Evolutionary conservation across 2,888 invertebrate genomes (phyloP), one percentile per base, ranked within the genome.

Genomic region (Sisyra nigra): DNA sequence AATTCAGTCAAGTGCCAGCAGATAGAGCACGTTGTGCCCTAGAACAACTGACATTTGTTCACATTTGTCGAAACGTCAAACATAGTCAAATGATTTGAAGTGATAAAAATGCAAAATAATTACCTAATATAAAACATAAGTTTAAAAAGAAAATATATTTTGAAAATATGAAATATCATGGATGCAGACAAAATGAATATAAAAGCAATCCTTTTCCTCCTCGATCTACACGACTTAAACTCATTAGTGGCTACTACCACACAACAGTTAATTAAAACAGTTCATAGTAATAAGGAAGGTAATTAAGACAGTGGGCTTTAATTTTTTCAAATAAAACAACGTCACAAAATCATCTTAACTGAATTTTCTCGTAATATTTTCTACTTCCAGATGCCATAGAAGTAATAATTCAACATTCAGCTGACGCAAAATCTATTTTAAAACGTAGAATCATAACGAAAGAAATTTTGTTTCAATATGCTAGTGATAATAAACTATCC

Each of bases 401-500:
- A 41, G 62, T 63, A 2, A 63, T 76, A 30, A 54, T 67, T 3
- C 61, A 62, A 18, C 69, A 74, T 50, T 63, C 69, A 2, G 57
- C 63, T 2, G 63, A 66, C 46, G 55, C 59, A 6, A 50, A 61
- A 32, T 61, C 66, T 17, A 55, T 75, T 11, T 54, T 76, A 3
- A 65, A 61, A 43, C 61, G 73, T 46, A 67, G 67, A 46, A 54
- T 57, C 14, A 56, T 76, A 2, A 72, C 71, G 1, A 67, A 64
- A 51, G 69, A 72, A 31, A 51, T 71, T 14, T 52, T 76, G 3
- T 70, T 71, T 45, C 58, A 61, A 41, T 76, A 75, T 51, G 53
- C 73, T 11, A 65, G 70, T 47, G 55, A 56, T 2, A 65, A 66
- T 35, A 57, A 65, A 42, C 56, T 72, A 1, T 48, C 62, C 3